phyloP scores from a whole-genome alignment of 2,888 invertebrate genomes.

The Sclerodermus sp. region DNA sequence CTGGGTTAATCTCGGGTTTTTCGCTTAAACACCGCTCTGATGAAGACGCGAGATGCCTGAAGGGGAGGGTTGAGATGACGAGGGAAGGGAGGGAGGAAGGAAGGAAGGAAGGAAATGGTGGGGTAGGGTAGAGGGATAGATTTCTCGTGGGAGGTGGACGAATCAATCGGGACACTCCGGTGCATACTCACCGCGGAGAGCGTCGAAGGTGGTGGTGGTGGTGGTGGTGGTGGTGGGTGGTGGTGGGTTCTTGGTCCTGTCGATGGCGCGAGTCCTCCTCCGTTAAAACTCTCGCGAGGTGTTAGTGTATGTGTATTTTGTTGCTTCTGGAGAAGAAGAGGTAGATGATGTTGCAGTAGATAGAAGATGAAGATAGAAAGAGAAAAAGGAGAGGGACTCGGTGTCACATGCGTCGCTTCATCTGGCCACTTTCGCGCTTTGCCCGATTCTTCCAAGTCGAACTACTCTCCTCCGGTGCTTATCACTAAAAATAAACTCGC shows the following conservation, averaged over 20 bases:
- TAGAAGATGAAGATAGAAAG: slow-evolving; percentile 9
- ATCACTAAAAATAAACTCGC: slow-evolving; percentile 37
- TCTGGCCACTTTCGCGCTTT: slow-evolving; percentile 33
- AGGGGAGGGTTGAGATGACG: slow-evolving; percentile 13
- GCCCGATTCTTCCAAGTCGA: slow-evolving; percentile 10
- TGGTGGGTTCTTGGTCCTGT: too few relatives aligned
- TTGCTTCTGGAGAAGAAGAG: too few relatives aligned
- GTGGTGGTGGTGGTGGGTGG: too few relatives aligned
- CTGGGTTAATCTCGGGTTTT: too few relatives aligned
- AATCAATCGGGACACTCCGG: not conserved
- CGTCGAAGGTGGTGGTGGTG: too few relatives aligned
- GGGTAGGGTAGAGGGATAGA: not conserved
- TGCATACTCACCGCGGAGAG: slow-evolving; percentile 9
- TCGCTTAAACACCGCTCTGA: too few relatives aligned
- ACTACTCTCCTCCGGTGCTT: slow-evolving; percentile 22
- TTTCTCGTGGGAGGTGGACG: slow-evolving; percentile 2
- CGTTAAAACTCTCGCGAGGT: too few relatives aligned
- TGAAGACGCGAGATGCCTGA: too few relatives aligned
- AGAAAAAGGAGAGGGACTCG: slow-evolving; percentile 28
- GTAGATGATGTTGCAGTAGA: not conserved
- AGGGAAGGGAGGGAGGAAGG: not conserved
- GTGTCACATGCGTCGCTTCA: slow-evolving; percentile 49
- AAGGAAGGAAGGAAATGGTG: not conserved
- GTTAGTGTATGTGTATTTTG: too few relatives aligned
- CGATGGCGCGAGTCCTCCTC: too few relatives aligned